A percentile compares a stretch with the other conserved stretches of the same genome.
phyloP scores from a whole-genome alignment of 1,140 invertebrate genomes.

The Aphis gossypii region DNA sequence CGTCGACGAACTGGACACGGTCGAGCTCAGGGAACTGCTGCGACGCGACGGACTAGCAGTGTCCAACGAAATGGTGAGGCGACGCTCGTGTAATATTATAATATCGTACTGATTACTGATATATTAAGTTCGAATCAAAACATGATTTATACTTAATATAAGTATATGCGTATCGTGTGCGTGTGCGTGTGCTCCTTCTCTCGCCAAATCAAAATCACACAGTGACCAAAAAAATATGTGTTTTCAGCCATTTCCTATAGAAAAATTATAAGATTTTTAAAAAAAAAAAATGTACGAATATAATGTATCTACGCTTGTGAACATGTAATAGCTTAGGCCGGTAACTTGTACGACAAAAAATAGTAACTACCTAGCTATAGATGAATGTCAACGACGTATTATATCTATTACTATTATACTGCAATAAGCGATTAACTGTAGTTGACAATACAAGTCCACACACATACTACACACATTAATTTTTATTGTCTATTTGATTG shows the following conservation, averaged over 20 bases:
- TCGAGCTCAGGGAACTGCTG: conserved; percentile 70
- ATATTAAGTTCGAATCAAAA: background rate
- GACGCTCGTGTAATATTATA: background rate
- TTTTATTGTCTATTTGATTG: background rate
- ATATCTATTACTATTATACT: background rate
- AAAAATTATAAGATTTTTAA: too few relatives aligned
- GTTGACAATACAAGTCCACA: too few relatives aligned
- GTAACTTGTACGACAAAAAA: background rate
- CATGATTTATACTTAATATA: too few relatives aligned
- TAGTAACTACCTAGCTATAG: background rate
- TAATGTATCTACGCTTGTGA: too few relatives aligned
- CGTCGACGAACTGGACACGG: conserved; percentile 72
- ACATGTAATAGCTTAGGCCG: too few relatives aligned
- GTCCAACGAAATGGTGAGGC: conserved; percentile 46
- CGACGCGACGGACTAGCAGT: conserved; percentile 66
- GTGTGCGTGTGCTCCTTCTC: too few relatives aligned
- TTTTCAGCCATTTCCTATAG: too few relatives aligned
- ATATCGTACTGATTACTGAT: background rate
- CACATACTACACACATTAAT: background rate
- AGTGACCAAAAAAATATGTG: too few relatives aligned
- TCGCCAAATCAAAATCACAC: too few relatives aligned
- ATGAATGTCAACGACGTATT: background rate
- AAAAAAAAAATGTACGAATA: too few relatives aligned
- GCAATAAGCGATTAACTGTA: background rate
- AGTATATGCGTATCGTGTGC: too few relatives aligned